Percentiles rank a stretch among this genome's conserved stretches.
Conservation (phyloP, 2,113 vertebrate species). For the Mixornis gularis region DNA sequence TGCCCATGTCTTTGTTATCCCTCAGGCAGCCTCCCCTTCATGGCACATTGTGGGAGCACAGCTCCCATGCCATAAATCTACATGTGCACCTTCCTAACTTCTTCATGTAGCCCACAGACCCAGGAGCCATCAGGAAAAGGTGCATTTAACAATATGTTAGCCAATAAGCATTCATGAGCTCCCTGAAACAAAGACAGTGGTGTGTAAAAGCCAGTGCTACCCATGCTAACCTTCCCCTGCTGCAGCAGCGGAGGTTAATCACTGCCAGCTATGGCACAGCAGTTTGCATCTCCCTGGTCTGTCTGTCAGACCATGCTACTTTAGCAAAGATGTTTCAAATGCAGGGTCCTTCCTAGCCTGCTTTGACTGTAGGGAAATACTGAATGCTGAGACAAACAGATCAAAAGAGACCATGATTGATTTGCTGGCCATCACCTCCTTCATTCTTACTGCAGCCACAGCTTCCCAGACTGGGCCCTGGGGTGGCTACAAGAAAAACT, state of each 20-base stretch:
- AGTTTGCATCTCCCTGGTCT: accelerated
- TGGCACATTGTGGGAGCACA: background rate
- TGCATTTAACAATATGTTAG: background rate
- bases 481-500: background rate
- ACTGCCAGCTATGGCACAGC: background rate
- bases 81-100: background rate
- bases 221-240: background rate
- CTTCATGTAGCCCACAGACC: background rate
- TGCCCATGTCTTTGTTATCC: background rate
- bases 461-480: background rate
- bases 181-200: background rate
- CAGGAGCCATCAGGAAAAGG: background rate
- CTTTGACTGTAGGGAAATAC: background rate
- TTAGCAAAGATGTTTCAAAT: background rate
- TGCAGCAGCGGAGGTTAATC: background rate
- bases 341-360: background rate
- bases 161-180: background rate
- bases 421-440: background rate
- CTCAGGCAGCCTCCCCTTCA: background rate
- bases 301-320: background rate
- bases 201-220: background rate
- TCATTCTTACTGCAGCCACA: background rate
- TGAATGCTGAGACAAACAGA: background rate
- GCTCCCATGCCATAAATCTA: background rate
- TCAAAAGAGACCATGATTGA: background rate